Percentiles rank a stretch among this genome's conserved stretches.
phyloP scores from a whole-genome alignment of 1,140 invertebrate species.

The Augochlora pura region DNA sequence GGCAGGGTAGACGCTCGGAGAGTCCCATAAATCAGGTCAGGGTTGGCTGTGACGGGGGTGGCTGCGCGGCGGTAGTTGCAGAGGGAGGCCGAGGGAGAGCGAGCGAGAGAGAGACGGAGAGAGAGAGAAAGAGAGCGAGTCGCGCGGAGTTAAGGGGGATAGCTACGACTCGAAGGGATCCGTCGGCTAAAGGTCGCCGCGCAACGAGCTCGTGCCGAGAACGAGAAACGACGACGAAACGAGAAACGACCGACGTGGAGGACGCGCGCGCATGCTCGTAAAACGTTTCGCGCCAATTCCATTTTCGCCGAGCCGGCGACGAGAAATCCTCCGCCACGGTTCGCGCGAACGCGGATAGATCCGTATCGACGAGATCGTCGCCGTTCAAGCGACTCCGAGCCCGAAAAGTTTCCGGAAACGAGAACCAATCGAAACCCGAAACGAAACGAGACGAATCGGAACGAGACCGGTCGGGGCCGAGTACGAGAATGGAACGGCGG shows the following conservation, averaged over 20 bases:
- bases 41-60: slow-evolving; percentile 76
- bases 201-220: slow-evolving; percentile 17
- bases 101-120: no score
- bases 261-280: slow-evolving; percentile 62
- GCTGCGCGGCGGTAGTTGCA: slow-evolving; percentile 63
- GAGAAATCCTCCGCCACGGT: not conserved
- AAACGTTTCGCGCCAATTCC: slow-evolving; percentile 67
- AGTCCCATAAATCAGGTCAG: slow-evolving; percentile 81
- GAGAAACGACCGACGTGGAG: not conserved
- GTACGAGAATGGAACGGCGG: no score
- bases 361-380: not conserved
- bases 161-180: slow-evolving; percentile 63
- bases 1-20: slow-evolving; percentile 76
- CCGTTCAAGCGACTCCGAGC: not conserved
- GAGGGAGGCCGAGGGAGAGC: slow-evolving; percentile 40
- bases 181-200: slow-evolving; percentile 76
- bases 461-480: no score
- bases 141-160: slow-evolving; percentile 45
- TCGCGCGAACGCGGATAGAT: not conserved
- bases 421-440: slow-evolving; percentile 24
- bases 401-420: slow-evolving; percentile 2
- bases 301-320: not conserved
- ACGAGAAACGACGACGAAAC: not conserved
- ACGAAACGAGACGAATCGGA: not conserved
- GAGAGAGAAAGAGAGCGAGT: slow-evolving; percentile 43